Evolutionary conservation across 2,888 invertebrate genomes (phyloP).

Genomic region (Rhorus exstirpatorius): DNA sequence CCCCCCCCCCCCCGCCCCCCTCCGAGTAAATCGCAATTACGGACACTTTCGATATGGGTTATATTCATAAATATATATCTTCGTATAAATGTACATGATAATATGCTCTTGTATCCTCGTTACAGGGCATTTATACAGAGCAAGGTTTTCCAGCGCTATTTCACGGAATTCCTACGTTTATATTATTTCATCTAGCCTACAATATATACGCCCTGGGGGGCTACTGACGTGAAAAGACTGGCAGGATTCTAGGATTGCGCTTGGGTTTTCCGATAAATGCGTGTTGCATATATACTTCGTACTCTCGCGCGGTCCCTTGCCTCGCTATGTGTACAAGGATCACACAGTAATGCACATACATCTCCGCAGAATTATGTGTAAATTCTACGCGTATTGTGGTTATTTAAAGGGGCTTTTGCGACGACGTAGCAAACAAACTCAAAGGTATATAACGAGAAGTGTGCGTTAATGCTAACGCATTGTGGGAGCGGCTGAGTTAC

Average conservation of each 20-base stretch:
- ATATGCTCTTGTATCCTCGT: conserved; percentile 7
- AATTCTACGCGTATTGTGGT: conserved; percentile 50
- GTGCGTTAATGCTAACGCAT: conserved; percentile 81
- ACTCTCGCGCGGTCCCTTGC: conserved; percentile 39
- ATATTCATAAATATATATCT: conserved; percentile 19
- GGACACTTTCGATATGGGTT: conserved; percentile 1
- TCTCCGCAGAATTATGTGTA: conserved; percentile 33
- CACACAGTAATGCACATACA: conserved; percentile 44
- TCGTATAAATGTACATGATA: conserved; percentile 28
- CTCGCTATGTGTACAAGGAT: conserved; percentile 63
- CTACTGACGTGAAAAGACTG: conserved; percentile 45
- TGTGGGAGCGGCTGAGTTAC: conserved; percentile 83
- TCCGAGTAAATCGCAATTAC: not conserved
- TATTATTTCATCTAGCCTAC: conserved; percentile 55
- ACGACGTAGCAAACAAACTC: conserved; percentile 55
- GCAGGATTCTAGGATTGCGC: conserved; percentile 58
- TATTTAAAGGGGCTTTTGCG: conserved; percentile 42
- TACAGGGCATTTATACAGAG: conserved; percentile 40
- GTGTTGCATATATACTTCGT: conserved; percentile 51
- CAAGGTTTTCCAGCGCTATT: conserved; percentile 48
- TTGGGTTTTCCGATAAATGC: conserved; percentile 56
- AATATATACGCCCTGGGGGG: conserved; percentile 38
- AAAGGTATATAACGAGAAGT: conserved; percentile 78
- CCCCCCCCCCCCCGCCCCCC: too few relatives aligned
- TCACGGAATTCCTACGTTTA: conserved; percentile 52